Evolutionary conservation across 1,140 invertebrate genomes (phyloP), one percentile per base, ranked within the genome.

Genomic region (Achatina immaculata): DNA sequence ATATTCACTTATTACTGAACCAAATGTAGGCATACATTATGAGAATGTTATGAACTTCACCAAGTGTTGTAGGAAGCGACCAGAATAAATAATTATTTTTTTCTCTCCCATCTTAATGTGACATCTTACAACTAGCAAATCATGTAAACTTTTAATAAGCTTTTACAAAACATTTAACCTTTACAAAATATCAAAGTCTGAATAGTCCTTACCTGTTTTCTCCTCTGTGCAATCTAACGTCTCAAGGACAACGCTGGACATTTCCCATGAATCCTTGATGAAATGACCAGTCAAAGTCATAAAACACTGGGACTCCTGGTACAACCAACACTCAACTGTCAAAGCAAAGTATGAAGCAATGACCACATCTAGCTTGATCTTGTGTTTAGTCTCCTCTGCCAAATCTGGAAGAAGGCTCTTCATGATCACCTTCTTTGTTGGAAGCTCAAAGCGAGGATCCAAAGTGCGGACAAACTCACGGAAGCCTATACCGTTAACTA

Each of bases 211-310:
- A 80, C 78, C 68, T 80, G 68, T 80, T 7, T 55, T 72, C n/a
- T 80, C 78, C 21, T 80, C 78, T 24, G 78, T 80, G 68, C 66
- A 55, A 45, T 80, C 78, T 7, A 80, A 72, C 1, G 66, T 80
- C 68, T 80, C 78, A 9, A 80, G 45, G 3, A 72, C 66, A 24
- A 80, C 40, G 48, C 78, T 80, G 28, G 9, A 31, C 78, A 80
- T 80, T n/a, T 80, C 78, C 78, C 78, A 80, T 19, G 65, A 71
- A 45, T 80, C 78, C 34, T 80, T 80, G 65, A 80, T 72, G 34
- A 80, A 80, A 48, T 80, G 78, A 24, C 66, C 78, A 48, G 66
- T 16, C 38, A 80, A 14, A 7, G 78, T 80, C 42, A 80, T 71
- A 34, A 51, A 80, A n/a, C 1, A 21, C 40, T 80, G 78, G 21